These are phyloP conservation scores for Pardalotus punctatus DNA, from an alignment of 2,113 vertebrate genomes.

Conservation along the genomic window DNA sequence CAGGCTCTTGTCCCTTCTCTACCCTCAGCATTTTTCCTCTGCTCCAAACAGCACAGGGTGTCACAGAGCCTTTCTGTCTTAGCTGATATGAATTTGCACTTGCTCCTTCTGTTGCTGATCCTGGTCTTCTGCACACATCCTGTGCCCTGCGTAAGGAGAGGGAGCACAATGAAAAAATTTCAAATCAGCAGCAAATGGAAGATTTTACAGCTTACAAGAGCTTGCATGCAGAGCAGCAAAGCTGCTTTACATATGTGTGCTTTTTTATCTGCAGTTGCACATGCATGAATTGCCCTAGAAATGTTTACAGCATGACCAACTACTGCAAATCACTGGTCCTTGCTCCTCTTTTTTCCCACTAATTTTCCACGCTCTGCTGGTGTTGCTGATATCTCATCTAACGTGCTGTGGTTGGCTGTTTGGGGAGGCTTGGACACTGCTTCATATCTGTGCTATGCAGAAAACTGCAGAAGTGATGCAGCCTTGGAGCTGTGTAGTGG, in stretches of 20 bases:
- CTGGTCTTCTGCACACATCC: neutral
- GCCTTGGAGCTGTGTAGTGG: neutral
- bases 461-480: neutral
- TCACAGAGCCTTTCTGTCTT: neutral
- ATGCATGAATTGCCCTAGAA: slow-evolving; percentile 14
- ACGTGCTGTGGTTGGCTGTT: neutral
- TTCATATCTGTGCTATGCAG: neutral
- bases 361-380: neutral
- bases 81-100: neutral
- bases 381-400: slow-evolving; percentile 8
- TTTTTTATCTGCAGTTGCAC: neutral
- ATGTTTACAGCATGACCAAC: neutral
- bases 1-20: neutral
- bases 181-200: neutral
- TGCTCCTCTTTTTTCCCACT: neutral
- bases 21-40: neutral
- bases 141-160: neutral
- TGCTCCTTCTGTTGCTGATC: neutral
- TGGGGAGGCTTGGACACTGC: neutral
- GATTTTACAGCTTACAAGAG: neutral
- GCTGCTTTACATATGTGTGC: neutral
- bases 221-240: neutral
- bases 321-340: neutral
- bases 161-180: neutral
- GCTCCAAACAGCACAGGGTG: rapidly evolving